Evolutionary conservation across 2,888 invertebrate species (phyloP).

Genomic region (Amblyjoppa fuscipennis): DNA sequence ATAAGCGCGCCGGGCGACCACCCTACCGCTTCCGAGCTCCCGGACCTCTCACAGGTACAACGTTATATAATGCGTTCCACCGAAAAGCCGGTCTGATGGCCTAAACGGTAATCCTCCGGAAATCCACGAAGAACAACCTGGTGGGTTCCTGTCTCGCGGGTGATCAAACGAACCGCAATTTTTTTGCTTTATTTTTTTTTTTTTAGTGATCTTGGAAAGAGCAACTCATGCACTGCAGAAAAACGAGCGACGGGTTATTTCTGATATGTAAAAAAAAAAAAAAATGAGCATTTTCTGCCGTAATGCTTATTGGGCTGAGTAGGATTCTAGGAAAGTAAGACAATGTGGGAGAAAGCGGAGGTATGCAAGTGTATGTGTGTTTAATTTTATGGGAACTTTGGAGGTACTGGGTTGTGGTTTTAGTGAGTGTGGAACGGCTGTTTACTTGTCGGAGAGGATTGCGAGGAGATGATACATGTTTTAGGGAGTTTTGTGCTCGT

Average conservation of each 20-base stretch:
- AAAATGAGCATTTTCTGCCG: not conserved
- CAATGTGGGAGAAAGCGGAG: not conserved
- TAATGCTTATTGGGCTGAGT: no score
- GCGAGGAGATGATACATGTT: not conserved
- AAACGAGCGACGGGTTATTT: not conserved
- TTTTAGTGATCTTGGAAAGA: not conserved
- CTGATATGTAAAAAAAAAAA: not conserved
- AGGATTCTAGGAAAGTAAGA: not conserved
- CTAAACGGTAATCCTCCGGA: conserved; percentile 78
- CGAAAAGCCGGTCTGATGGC: conserved; percentile 70
- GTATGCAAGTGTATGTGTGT: no score
- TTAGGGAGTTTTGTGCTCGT: not conserved
- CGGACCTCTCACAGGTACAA: conserved; percentile 55
- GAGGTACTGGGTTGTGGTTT: no score
- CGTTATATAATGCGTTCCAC: conserved; percentile 76
- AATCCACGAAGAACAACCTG: conserved; percentile 66
- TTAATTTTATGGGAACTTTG: no score
- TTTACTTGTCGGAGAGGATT: not conserved
- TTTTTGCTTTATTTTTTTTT: no score
- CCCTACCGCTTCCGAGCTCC: conserved; percentile 49
- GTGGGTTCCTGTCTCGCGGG: not conserved
- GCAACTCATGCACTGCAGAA: not conserved
- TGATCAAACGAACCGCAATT: conserved; percentile 21
- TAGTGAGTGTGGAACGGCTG: not conserved
- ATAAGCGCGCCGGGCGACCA: conserved; percentile 73